Evolutionary conservation across 2,888 invertebrate genomes (phyloP).

Genomic region (Coelinius sp.): DNA sequence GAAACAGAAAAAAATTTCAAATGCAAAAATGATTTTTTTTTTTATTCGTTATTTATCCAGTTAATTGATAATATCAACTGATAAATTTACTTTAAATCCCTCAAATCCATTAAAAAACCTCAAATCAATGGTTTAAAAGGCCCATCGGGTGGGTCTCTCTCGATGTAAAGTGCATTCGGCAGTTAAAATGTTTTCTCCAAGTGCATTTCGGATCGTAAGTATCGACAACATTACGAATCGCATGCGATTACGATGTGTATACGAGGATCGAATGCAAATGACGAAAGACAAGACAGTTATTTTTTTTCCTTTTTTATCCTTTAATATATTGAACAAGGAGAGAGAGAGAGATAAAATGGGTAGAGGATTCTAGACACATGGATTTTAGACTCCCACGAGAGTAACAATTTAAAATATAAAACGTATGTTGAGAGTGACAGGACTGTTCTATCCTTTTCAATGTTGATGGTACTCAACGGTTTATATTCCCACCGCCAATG

Average conservation of each 20-base stretch:
- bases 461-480: constrained; percentile 9
- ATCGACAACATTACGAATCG: constrained; percentile 43
- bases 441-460: constrained; percentile 19
- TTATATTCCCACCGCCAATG: constrained; percentile 25
- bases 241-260: constrained; percentile 45
- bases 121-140: constrained; percentile 23
- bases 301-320: not conserved
- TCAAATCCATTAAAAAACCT: not conserved
- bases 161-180: constrained; percentile 53
- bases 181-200: constrained; percentile 47
- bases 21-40: too few relatives aligned
- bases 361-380: constrained; percentile 29
- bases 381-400: constrained; percentile 44
- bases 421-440: constrained; percentile 30
- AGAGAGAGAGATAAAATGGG: not conserved
- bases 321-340: not conserved
- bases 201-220: constrained; percentile 32
- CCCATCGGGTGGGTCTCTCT: constrained; percentile 45
- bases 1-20: not conserved
- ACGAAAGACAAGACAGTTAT: constrained; percentile 43
- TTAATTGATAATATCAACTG: not conserved
- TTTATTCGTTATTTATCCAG: too few relatives aligned
- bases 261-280: constrained; percentile 50
- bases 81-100: not conserved
- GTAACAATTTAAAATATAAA: constrained; percentile 14